Evolutionary conservation across 2,113 vertebrate species (phyloP).

Genomic region (Rana temporaria): DNA sequence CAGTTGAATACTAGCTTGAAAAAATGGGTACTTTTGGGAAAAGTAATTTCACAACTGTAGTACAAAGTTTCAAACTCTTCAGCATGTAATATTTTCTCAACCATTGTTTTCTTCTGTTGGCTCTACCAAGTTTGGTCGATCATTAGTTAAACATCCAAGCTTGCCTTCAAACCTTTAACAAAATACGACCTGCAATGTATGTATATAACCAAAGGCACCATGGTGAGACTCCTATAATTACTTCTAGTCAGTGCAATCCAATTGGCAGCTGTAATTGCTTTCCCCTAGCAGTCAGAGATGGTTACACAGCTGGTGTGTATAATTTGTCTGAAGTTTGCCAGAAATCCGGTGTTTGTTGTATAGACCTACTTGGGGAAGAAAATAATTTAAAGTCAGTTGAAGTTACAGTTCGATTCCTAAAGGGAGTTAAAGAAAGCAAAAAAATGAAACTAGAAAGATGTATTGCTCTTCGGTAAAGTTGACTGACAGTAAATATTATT

Average conservation of each 20-base stretch:
- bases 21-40: too few species aligned
- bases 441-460: conserved; percentile 4
- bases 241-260: conserved; percentile 22
- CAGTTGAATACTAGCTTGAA: too few species aligned
- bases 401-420: conserved; percentile 19
- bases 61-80: too few species aligned
- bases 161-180: conserved; percentile 34
- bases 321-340: conserved; percentile 47
- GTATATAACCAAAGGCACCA: conserved; percentile 53
- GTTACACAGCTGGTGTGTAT: conserved; percentile 15
- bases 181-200: conserved; percentile 44
- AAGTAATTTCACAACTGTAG: too few species aligned
- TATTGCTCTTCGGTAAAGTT: conserved; percentile 9
- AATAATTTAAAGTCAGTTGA: not conserved
- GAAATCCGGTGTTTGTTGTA: conserved; percentile 53
- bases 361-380: conserved; percentile 37
- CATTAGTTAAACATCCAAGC: conserved; percentile 16
- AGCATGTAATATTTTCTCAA: too few species aligned
- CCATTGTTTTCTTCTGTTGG: not conserved
- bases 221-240: conserved; percentile 42
- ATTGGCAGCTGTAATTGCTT: conserved; percentile 28
- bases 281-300: conserved; percentile 41
- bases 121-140: not conserved
- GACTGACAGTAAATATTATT: conserved; percentile 4
- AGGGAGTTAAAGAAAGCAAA: not conserved